Evolutionary conservation across 2,797 vertebrate genomes (phyloP), one percentile per base, ranked within the genome.

Genomic region (Novumbra hubbsi): DNA sequence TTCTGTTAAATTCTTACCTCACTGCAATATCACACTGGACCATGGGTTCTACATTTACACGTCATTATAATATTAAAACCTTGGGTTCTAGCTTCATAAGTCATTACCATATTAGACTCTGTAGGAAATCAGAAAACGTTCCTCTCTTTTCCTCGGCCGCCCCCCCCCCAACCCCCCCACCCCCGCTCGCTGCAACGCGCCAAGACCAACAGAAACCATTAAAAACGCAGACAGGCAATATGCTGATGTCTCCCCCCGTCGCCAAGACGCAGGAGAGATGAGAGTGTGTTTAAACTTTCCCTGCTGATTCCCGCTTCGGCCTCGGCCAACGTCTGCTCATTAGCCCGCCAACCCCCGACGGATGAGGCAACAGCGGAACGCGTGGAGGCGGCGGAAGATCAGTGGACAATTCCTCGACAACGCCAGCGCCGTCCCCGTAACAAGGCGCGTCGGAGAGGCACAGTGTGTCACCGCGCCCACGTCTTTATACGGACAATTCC

Each of bases 251-350:
- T 83, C 83, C 81, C 71, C 84, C 73, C 76, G 75, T 76, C 45
- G 71, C 85, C 73, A 70, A 16, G 17, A 41, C 1, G 78, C 57
- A n/a, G n/a, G 55, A 81, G 74, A 12, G 21, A 67, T 38, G n/a
- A n/a, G n/a, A n/a, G 52, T 84, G 82, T 77, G 79, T 86, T 85
- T 83, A 86, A 85, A 88, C 77, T 41, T 84, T 80, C 86, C 86
- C 80, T 78, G 84, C 85, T 86, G 85, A 82, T 89, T 45, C 49
- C 67, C 75, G 14, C 41, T 69, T 79, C 74, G 28, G 71, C 70
- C 76, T 79, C 72, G 21, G 1, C 72, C 32, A 74, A 70, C 72
- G 52, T 16, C 70, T 27, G 71, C 76, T 87, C 81, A 85, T 90
- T 88, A 88, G 80, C 73, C 16, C 49, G 78, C 45, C 28, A 49